Percentiles rank a stretch among this genome's conserved stretches.
Evolutionary conservation across 2,797 vertebrate genomes (phyloP).

Genomic region (Acropternis orthonyx): DNA sequence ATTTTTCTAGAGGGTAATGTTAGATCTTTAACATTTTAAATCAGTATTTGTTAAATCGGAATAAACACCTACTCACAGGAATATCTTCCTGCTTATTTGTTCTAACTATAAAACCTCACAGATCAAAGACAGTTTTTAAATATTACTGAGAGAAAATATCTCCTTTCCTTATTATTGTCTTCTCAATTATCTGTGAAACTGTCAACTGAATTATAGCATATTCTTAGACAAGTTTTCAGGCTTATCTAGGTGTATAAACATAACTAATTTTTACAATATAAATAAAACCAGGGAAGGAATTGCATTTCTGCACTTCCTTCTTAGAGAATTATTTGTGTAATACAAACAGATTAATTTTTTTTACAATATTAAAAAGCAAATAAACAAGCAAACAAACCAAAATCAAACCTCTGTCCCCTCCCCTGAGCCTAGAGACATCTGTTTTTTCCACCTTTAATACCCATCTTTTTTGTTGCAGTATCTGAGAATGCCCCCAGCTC

Average conservation of each 20-base stretch:
- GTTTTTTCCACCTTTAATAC: background rate
- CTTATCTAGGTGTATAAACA: background rate
- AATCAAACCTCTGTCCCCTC: background rate
- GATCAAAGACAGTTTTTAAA: background rate
- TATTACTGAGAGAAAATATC: background rate
- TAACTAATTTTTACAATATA: background rate
- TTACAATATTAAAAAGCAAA: background rate
- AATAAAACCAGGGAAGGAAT: background rate
- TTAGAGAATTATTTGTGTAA: background rate
- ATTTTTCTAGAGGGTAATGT: background rate
- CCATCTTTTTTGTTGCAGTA: background rate
- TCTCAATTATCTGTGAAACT: background rate
- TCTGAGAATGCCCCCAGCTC: background rate
- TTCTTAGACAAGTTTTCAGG: background rate
- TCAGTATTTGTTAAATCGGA: background rate
- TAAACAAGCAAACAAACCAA: background rate
- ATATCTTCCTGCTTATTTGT: background rate
- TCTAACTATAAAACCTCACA: background rate
- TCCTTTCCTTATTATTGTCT: background rate
- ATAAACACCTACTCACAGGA: background rate
- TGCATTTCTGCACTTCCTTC: background rate
- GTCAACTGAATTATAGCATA: background rate
- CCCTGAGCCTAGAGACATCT: background rate
- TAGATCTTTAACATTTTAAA: slow-evolving; percentile 1
- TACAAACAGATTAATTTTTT: too few species aligned